phyloP scores from a whole-genome alignment of 2,797 vertebrate species.

The Gallinago nigripennis region DNA sequence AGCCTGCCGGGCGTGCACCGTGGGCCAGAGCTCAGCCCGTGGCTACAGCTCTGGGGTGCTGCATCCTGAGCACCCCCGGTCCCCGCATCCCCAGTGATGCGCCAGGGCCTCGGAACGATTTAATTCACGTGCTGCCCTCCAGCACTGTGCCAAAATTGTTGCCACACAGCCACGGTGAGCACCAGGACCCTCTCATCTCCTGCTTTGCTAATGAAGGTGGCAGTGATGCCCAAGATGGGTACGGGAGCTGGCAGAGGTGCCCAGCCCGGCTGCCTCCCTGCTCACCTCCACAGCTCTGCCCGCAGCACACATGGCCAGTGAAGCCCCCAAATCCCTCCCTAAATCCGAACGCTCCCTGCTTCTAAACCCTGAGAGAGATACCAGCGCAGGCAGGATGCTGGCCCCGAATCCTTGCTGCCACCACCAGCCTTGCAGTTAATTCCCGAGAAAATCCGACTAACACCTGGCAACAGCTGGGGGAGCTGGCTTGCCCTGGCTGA shows the following conservation, averaged over 20 bases:
- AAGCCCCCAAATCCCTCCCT: neutral
- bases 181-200: neutral
- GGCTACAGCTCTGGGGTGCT: neutral
- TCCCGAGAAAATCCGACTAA: neutral
- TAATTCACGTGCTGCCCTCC: neutral
- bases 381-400: neutral
- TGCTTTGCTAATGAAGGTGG: neutral
- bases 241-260: neutral
- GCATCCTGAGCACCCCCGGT: neutral
- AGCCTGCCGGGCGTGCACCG: accelerated
- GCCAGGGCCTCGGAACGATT: neutral
- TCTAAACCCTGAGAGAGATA: neutral
- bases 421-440: neutral
- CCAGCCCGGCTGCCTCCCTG: neutral
- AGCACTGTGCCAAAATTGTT: accelerated
- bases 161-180: accelerated
- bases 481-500: accelerated
- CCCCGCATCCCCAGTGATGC: neutral
- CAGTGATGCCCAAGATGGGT: accelerated
- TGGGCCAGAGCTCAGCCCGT: neutral
- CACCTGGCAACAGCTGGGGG: neutral
- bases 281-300: neutral
- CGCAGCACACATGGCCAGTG: accelerated
- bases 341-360: neutral
- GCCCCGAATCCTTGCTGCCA: neutral